phyloP scores from a whole-genome alignment of 2,888 invertebrate genomes.

The Tricholauxania praeusta region DNA sequence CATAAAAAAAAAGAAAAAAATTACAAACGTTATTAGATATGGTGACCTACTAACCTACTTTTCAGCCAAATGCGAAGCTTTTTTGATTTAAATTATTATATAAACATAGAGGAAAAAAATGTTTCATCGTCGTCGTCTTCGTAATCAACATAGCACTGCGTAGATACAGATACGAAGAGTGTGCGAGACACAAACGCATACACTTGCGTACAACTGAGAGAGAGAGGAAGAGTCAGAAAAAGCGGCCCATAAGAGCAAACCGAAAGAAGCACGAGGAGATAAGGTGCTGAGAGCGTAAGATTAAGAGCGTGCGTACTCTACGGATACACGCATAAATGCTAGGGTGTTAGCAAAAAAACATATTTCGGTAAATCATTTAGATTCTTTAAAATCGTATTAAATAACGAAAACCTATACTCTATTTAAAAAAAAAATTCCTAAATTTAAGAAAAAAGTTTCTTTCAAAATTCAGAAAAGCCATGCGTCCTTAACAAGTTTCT shows the following conservation, averaged over 20 bases:
- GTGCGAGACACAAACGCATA: conserved; percentile 24
- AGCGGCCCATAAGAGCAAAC: conserved; percentile 12
- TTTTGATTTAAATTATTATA: conserved; percentile 59
- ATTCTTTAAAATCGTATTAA: too few relatives aligned
- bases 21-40: conserved; percentile 59
- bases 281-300: conserved; percentile 4
- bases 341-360: too few relatives aligned
- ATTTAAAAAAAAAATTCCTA: too few relatives aligned
- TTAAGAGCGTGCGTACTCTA: conserved; percentile 3
- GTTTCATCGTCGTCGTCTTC: conserved; percentile 46
- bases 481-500: too few relatives aligned
- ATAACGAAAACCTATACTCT: too few relatives aligned
- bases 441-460: too few relatives aligned
- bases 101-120: conserved; percentile 61
- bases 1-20: not conserved
- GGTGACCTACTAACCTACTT: conserved; percentile 86
- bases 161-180: conserved; percentile 20
- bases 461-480: too few relatives aligned
- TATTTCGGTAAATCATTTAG: too few relatives aligned
- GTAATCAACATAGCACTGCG: conserved; percentile 53
- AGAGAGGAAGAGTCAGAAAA: conserved; percentile 20
- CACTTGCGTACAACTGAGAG: conserved; percentile 37
- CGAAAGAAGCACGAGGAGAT: conserved; percentile 3
- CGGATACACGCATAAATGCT: conserved; percentile 6
- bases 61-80: conserved; percentile 62